Evolutionary conservation across 2,888 invertebrate genomes (phyloP), one percentile per base, ranked within the genome.

Genomic region (Lasioglossum villosulum): DNA sequence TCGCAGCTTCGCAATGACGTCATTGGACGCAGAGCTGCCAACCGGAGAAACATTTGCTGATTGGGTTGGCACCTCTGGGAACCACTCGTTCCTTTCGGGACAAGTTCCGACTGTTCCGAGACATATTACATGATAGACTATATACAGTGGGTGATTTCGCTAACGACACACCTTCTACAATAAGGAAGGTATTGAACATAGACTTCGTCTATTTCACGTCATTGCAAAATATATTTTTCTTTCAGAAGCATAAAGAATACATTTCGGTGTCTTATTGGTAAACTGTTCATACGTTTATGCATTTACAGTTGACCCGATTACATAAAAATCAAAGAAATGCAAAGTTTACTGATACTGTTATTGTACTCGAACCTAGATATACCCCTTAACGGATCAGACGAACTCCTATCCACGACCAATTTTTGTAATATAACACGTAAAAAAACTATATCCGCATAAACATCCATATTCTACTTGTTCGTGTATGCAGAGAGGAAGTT

Each of bases 1-100:
- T 94, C 92, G 93, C 91, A 90, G 90, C 91, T 92, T 90, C 86
- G 86, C 79, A 86, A 90, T 93, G 94, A 94, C 94, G 94, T 94
- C 93, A 93, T 88, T 34, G 71, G 27, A 37, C n/a, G 6, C 85
- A 87, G 78, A 16, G 78, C 39, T 75, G 48, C 89, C 89, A 86
- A 66, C 84, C 27, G 42, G 23, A 80, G 23, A n/a, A 56, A 4
- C 39, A 72, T 27, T 19, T 19, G n/a, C 16, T 27, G 19, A 16
- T 27, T 3, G 23, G 39, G 77, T 48, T 14, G 37, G 12, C 77
- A 37, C 23, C 68, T 23, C 3, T 77, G 77, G 4, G 5, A 39
- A 39, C 23, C 19, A n/a, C 5, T 23, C 68, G 48, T n/a, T 34
- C 48, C 5, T 23, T 34, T n/a, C 14, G 48, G 10, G 19, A 27